Percentiles rank a stretch among this genome's conserved stretches.
Evolutionary conservation across 2,888 invertebrate genomes (phyloP).

Genomic region (Plemyria rubiginata): DNA sequence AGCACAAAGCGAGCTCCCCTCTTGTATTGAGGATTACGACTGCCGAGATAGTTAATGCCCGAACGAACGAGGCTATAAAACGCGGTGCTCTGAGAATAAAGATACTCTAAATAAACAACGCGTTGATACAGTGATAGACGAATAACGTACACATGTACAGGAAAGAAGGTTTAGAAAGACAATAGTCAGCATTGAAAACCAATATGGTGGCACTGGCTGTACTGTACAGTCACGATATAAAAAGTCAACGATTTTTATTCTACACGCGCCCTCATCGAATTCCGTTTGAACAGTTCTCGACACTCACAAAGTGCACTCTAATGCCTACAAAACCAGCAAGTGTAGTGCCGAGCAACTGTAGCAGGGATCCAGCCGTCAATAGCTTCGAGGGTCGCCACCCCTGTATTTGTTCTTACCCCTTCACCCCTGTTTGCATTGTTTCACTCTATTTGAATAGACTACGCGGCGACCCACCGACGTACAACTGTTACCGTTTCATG

Average conservation of each 20-base stretch:
- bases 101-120: conserved; percentile 25
- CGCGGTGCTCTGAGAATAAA: conserved; percentile 32
- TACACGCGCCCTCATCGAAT: conserved; percentile 39
- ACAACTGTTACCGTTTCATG: conserved; percentile 79
- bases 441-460: conserved; percentile 76
- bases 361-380: conserved; percentile 64
- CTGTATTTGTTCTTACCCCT: conserved; percentile 71
- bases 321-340: conserved; percentile 55
- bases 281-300: conserved; percentile 46
- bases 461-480: conserved; percentile 60
- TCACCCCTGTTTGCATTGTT: conserved; percentile 77
- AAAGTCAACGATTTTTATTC: conserved; percentile 33
- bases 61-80: conserved; percentile 35
- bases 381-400: conserved; percentile 67
- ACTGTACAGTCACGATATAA: conserved; percentile 21
- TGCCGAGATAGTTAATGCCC: conserved; percentile 37
- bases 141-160: conserved; percentile 1
- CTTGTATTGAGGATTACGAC: conserved; percentile 38
- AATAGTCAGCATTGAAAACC: conserved; percentile 15
- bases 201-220: conserved; percentile 5
- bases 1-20: conserved; percentile 40
- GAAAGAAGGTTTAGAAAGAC: background rate
- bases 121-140: conserved; percentile 17
- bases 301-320: conserved; percentile 65
- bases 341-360: conserved; percentile 67